Conservation (phyloP, 2,113 vertebrate species). For the Pitta sordida region DNA sequence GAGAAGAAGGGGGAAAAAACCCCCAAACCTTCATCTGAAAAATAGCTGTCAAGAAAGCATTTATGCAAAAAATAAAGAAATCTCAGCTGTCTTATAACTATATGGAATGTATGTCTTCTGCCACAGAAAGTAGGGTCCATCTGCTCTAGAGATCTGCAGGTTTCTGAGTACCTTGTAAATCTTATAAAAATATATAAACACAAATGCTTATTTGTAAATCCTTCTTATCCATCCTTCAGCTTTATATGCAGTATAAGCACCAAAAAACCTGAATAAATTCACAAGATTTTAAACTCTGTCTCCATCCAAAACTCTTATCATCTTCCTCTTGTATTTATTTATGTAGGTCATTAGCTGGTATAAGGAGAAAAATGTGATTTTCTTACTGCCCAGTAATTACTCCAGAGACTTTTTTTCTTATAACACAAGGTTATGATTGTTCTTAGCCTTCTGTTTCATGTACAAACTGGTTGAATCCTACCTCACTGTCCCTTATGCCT, state of each 20-base stretch:
- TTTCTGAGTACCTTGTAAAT: background rate
- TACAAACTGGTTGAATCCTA: background rate
- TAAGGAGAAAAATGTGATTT: background rate
- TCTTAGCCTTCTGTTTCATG: background rate
- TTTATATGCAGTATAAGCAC: background rate
- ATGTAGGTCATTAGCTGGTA: background rate
- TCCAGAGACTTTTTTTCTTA: background rate
- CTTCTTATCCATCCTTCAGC: background rate
- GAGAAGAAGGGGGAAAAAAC: background rate
- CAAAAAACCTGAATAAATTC: background rate
- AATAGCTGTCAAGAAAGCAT: background rate
- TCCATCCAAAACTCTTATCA: background rate
- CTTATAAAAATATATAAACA: background rate
- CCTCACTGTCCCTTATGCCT: background rate
- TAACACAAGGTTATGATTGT: background rate
- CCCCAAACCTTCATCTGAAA: background rate
- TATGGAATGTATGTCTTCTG: background rate
- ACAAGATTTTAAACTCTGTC: background rate
- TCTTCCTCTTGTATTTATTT: background rate
- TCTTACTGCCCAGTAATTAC: background rate
- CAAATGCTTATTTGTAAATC: background rate
- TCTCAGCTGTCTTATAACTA: background rate
- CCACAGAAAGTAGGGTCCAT: background rate
- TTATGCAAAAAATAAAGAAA: background rate
- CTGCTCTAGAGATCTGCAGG: fast-evolving